Evolutionary conservation across 2,113 vertebrate species (phyloP), one percentile per base, ranked within the genome.

Genomic region (Nicator chloris): DNA sequence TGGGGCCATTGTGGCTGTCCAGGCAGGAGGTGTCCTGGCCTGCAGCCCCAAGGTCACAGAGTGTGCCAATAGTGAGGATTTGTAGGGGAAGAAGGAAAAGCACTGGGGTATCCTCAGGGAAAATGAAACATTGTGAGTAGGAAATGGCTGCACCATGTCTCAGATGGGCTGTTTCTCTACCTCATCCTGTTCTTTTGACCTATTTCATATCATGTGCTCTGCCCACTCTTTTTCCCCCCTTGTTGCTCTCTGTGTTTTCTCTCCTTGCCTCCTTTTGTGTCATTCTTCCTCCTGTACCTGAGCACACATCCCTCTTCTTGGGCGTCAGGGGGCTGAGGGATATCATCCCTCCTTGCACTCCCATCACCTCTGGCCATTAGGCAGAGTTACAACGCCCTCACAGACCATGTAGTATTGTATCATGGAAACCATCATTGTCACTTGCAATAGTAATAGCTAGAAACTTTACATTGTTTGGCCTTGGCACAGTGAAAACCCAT

Each of bases 221-320:
- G 23, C 10, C 40, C 26, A 51, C 40, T 42, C 23, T 53, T 73
- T 22, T 3, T 1, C 2, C 14, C 1, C 1, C 4, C 24, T 42
- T 80, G 14, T 21, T 37, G 4, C 39, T 78, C 33, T 21, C 37
- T 31, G 10, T 71, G 30, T 60, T 86, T 88, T 31, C 35, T 83
- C 83, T 79, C 59, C 61, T 68, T 30, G 42, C 9, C 23, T 76
- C 28, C 21, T 57, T 81, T 60, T 40, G 21, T 16, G n/a, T 51
- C 8, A 10, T 89, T 54, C 10, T 3, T 57, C 10, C 9, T 21
- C 11, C 11, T 66, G 26, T 73, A 39, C 33, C 78, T 71, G 20
- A 63, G 28, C 69, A 40, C 10, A 37, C 20, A 81, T 53, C 6
- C 31, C 11, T 78, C 60, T 65, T 86, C 64, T 49, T 11, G 13